These are phyloP conservation scores for Octopus bimaculoides DNA, from an alignment of 1,140 invertebrate genomes.

Conservation along the genomic window DNA sequence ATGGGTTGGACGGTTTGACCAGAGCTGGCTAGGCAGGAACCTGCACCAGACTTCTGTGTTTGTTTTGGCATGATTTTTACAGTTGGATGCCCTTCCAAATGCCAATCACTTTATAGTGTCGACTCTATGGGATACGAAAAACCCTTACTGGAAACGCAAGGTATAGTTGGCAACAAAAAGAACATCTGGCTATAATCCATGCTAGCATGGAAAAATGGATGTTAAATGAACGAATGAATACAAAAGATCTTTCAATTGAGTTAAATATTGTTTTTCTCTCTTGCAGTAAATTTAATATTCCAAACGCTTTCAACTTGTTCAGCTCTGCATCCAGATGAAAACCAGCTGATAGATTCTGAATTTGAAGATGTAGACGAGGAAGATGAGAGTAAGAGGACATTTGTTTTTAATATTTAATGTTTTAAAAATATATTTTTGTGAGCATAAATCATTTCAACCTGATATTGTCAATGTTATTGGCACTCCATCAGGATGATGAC, in stretches of 20 bases:
- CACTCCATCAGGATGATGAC: no score
- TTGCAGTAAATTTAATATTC: conserved; percentile 66
- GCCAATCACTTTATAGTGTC: not conserved
- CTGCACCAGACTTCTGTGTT: no score
- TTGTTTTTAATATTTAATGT: conserved; percentile 40
- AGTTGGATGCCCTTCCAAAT: not conserved
- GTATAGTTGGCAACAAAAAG: not conserved
- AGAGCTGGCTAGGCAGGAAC: no score
- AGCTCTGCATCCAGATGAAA: conserved; percentile 68
- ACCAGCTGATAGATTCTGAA: conserved; percentile 52
- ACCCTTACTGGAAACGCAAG: not conserved
- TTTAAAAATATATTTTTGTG: not conserved
- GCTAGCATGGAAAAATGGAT: not conserved
- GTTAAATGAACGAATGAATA: not conserved
- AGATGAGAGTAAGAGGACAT: conserved; percentile 33
- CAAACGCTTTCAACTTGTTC: conserved; percentile 71
- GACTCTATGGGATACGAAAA: not conserved
- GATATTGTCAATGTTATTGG: no score
- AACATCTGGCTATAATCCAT: not conserved
- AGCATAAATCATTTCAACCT: not conserved
- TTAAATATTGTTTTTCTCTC: conserved; percentile 8
- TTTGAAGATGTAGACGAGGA: conserved; percentile 59
- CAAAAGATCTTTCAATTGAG: not conserved
- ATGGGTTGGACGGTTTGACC: no score
- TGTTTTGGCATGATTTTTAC: no score